Percentiles rank a stretch among this genome's conserved stretches.
phyloP scores from a whole-genome alignment of 2,888 invertebrate genomes.

The Pterobdella sp. region DNA sequence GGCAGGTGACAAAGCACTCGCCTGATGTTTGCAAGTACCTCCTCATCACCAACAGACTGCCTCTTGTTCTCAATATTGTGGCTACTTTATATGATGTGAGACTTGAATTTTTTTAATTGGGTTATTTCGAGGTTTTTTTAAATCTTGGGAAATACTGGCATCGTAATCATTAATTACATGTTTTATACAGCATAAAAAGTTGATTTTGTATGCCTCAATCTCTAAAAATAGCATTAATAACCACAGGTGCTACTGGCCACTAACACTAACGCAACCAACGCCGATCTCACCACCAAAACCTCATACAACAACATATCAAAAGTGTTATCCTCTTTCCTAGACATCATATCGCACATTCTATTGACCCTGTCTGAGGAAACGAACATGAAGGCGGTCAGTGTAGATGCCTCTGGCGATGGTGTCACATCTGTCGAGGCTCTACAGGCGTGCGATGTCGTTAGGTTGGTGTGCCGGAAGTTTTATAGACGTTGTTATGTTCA shows the following conservation, averaged over 20 bases:
- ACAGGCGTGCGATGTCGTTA: slow-evolving; percentile 50
- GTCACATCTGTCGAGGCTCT: slow-evolving; percentile 44
- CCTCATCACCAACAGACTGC: slow-evolving; percentile 9
- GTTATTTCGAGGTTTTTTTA: background rate
- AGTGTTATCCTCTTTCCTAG: slow-evolving; percentile 45
- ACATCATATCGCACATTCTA: slow-evolving; percentile 43
- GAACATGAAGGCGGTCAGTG: slow-evolving; percentile 30
- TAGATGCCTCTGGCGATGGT: slow-evolving; percentile 45
- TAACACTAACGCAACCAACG: background rate
- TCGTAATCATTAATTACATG: background rate
- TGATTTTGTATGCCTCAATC: too few relatives aligned
- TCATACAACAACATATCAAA: slow-evolving; percentile 26
- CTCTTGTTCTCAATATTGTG: background rate
- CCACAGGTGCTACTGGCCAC: too few relatives aligned
- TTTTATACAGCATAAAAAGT: too few relatives aligned
- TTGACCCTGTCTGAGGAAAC: slow-evolving; percentile 42
- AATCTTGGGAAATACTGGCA: background rate
- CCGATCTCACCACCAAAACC: background rate
- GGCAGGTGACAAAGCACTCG: background rate
- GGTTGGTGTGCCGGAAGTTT: slow-evolving; percentile 43
- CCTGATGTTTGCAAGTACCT: background rate
- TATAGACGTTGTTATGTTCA: background rate
- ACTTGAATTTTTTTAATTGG: background rate
- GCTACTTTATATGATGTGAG: background rate
- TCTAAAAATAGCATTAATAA: background rate